Evolutionary conservation across 2,888 invertebrate species (phyloP).

Genomic region (Tachina lurida): DNA sequence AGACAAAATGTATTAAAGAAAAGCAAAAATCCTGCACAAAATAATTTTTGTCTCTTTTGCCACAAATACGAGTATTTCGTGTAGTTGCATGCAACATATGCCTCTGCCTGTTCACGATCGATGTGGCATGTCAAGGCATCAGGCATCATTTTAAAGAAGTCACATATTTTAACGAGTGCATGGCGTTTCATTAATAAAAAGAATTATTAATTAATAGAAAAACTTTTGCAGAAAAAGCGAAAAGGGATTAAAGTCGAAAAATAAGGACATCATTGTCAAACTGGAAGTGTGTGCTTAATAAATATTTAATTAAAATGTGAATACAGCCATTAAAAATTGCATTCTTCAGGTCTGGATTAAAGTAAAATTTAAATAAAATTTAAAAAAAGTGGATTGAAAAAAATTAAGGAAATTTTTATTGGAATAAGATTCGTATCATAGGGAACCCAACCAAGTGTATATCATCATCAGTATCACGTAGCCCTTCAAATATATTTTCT

Average conservation of each 20-base stretch:
- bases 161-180: conserved; percentile 51
- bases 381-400: too few species aligned
- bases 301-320: not conserved
- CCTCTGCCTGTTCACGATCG: conserved; percentile 42
- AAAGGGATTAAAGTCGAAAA: not conserved
- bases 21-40: not conserved
- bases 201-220: conserved; percentile 45
- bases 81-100: not conserved
- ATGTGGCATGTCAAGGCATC: conserved; percentile 56
- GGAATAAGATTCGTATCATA: too few species aligned
- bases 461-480: too few species aligned
- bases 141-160: conserved; percentile 44
- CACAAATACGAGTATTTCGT: conserved; percentile 14
- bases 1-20: not conserved
- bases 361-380: not conserved
- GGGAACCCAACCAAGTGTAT: too few species aligned
- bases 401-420: too few species aligned
- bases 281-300: not conserved
- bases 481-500: too few species aligned
- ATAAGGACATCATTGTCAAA: not conserved
- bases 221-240: not conserved
- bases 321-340: not conserved
- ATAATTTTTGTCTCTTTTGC: not conserved
- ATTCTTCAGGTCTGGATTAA: not conserved
- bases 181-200: conserved; percentile 64